phyloP scores from a whole-genome alignment of 2,797 vertebrate genomes.

The Botia almorhae region DNA sequence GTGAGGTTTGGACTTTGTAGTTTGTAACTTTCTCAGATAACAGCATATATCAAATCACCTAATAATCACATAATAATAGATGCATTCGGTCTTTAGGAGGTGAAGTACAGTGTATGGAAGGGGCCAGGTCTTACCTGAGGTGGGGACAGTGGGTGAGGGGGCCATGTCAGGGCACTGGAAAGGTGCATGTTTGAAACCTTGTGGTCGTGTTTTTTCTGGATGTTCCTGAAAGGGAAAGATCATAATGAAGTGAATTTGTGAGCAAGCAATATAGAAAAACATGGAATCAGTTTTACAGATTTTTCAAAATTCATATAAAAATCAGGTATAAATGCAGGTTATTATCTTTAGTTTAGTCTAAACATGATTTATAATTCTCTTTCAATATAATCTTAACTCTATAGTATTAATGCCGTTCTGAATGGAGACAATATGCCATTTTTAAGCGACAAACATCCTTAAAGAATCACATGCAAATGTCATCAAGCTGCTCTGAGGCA shows the following conservation, averaged over 20 bases:
- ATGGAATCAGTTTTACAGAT: no score
- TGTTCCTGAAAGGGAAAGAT: conserved; percentile 58
- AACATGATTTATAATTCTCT: background rate
- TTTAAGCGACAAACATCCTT: background rate
- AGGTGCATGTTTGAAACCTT: conserved; percentile 40
- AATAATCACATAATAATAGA: background rate
- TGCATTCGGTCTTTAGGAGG: background rate
- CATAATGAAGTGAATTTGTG: background rate
- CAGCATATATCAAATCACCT: background rate
- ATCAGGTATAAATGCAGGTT: no score
- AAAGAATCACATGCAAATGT: background rate
- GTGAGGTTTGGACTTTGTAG: background rate
- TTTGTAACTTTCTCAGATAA: background rate
- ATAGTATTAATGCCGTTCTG: background rate
- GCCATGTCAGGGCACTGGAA: conserved; percentile 71
- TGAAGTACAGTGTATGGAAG: background rate
- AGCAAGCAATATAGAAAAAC: background rate
- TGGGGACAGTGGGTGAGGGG: conserved; percentile 68
- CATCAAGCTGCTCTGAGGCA: background rate
- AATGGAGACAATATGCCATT: background rate
- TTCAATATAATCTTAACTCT: background rate
- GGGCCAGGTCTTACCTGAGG: conserved; percentile 65
- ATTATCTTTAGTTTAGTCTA: no score
- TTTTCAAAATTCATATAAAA: no score
- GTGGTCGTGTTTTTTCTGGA: conserved; percentile 41